A percentile compares a stretch with the other conserved stretches of the same genome.
Evolutionary conservation across 2,797 vertebrate genomes (phyloP).

Genomic region (Carapus acus): DNA sequence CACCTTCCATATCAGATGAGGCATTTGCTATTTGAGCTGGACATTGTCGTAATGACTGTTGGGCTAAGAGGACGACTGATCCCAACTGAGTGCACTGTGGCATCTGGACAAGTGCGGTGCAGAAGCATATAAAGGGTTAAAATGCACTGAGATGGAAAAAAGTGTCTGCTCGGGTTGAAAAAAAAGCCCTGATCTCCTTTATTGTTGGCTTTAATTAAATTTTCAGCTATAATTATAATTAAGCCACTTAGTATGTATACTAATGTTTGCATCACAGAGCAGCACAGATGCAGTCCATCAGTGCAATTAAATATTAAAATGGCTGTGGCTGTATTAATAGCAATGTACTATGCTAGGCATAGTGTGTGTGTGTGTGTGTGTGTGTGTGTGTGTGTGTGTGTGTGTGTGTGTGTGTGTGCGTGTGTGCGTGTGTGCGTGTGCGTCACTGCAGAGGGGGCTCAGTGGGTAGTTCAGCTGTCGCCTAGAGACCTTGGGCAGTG

Average conservation of each 20-base stretch:
- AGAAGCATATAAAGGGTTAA: conserved; percentile 52
- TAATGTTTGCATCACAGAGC: conserved; percentile 75
- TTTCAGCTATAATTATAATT: conserved; percentile 76
- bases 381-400: conserved; percentile 14
- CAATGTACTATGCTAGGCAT: conserved; percentile 46
- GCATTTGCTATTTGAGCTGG: too few species aligned
- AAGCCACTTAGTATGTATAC: conserved; percentile 74
- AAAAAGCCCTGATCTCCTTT: conserved; percentile 54
- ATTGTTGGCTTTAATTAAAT: conserved; percentile 71
- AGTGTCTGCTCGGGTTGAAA: conserved; percentile 42
- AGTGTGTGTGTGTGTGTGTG: conserved; percentile 26
- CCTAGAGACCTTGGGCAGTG: conserved; percentile 63
- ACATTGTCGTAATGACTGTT: too few species aligned
- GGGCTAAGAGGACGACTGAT: too few species aligned
- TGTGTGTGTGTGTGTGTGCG: conserved; percentile 24
- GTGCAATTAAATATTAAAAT: conserved; percentile 75
- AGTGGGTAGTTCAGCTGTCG: conserved; percentile 45
- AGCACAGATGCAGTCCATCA: conserved; percentile 76
- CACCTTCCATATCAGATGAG: too few species aligned
- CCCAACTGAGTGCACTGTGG: conserved; percentile 3
- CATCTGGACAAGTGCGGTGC: conserved; percentile 28
- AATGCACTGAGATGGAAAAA: conserved; percentile 39
- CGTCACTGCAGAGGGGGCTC: conserved; percentile 49
- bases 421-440: conserved; percentile 11
- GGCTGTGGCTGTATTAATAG: conserved; percentile 70